phyloP scores from a whole-genome alignment of 1,140 invertebrate species.

The Halesus radiatus region DNA sequence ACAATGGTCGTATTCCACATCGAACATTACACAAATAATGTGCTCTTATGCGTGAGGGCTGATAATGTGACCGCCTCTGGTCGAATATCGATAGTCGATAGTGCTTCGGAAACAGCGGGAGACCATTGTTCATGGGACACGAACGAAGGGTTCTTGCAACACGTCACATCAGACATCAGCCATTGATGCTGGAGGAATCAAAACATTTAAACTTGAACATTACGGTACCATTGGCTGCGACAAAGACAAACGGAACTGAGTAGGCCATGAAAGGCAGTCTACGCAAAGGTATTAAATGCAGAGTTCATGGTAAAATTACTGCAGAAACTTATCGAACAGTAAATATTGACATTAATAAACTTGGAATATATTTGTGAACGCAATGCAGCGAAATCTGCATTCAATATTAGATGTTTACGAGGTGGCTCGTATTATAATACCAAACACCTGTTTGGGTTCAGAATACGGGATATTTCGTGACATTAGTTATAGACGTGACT shows the following conservation, averaged over 20 bases:
- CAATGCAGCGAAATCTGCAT: no score
- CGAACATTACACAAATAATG: constrained; percentile 1
- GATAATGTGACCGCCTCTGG: not conserved
- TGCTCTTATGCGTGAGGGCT: not conserved
- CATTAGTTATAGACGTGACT: not conserved
- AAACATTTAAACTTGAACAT: constrained; percentile 7
- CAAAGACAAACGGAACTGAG: constrained; percentile 26
- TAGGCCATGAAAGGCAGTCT: not conserved
- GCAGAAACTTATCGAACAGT: no score
- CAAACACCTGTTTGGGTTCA: constrained; percentile 4
- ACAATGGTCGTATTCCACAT: not conserved
- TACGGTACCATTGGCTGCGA: not conserved
- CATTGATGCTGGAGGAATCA: not conserved
- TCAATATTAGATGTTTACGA: no score
- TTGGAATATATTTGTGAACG: no score
- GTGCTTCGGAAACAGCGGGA: not conserved
- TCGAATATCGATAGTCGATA: no score
- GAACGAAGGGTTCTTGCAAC: not conserved
- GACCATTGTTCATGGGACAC: constrained; percentile 7
- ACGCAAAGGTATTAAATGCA: not conserved
- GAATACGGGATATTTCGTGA: constrained; percentile 8
- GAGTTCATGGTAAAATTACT: no score
- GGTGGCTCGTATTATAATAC: not conserved
- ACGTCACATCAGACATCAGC: not conserved
- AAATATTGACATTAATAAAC: no score